phyloP scores from a whole-genome alignment of 2,113 vertebrate genomes.

The Sinocyclocheilus anshuiensis region DNA sequence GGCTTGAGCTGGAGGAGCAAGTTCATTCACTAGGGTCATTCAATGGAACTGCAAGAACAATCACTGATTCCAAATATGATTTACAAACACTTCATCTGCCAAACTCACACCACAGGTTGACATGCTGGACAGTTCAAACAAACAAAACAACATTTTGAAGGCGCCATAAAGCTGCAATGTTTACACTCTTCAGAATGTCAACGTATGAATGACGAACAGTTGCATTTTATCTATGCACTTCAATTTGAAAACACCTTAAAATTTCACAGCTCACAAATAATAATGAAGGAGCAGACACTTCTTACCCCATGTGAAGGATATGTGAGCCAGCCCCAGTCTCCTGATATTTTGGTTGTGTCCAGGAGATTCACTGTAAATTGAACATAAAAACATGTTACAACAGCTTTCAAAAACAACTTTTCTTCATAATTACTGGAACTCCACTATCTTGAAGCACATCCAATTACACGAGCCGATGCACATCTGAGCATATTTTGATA shows the following conservation, averaged over 20 bases:
- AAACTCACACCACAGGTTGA: not conserved
- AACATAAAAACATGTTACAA: constrained; percentile 27
- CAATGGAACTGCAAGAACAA: not conserved
- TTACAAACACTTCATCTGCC: not conserved
- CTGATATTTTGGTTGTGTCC: constrained; percentile 86
- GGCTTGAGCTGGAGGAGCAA: not conserved
- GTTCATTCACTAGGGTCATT: not conserved
- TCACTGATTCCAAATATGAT: not conserved
- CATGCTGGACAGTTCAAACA: not conserved
- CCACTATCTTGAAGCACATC: not conserved
- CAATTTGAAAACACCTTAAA: not conserved
- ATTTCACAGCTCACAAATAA: not conserved
- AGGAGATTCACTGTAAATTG: constrained; percentile 88
- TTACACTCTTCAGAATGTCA: no score
- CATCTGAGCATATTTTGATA: not conserved
- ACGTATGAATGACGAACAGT: no score
- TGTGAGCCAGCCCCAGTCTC: constrained; percentile 97
- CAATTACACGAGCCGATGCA: not conserved
- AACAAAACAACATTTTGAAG: no score
- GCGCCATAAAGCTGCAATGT: not conserved
- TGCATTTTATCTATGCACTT: not conserved
- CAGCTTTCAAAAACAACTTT: not conserved
- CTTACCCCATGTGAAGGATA: constrained; percentile 93
- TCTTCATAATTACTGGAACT: not conserved
- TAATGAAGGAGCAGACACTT: not conserved